Conservation (phyloP, 1,140 invertebrate genomes). For the Eulimnadia texana region DNA sequence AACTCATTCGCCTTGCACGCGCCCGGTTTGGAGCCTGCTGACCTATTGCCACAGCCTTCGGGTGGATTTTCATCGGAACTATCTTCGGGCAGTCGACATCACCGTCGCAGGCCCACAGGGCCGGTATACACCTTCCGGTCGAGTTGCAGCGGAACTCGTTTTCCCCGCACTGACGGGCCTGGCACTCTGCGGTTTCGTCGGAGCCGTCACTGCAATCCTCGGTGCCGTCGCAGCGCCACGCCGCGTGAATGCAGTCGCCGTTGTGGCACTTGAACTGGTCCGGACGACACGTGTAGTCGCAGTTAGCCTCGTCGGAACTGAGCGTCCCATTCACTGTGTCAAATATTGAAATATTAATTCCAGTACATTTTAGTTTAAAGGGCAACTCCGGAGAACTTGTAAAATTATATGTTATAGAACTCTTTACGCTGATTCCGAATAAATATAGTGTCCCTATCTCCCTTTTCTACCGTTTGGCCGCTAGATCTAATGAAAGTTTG, state of each 20-base stretch:
- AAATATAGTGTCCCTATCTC: no score
- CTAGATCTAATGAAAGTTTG: no score
- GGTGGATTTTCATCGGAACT: constrained; percentile 27
- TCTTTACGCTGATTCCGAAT: no score
- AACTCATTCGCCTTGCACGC: constrained; percentile 33
- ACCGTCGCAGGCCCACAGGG: constrained; percentile 56
- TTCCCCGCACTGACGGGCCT: constrained; percentile 31
- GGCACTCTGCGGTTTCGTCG: constrained; percentile 23
- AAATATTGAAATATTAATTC: no score
- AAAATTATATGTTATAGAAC: no score
- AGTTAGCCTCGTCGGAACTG: constrained; percentile 36
- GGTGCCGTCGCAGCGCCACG: constrained; percentile 39
- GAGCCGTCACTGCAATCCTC: constrained; percentile 45
- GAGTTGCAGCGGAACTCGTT: constrained; percentile 41
- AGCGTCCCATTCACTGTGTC: constrained; percentile 20
- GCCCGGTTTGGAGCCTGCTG: constrained; percentile 17
- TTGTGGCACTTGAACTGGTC: constrained; percentile 36
- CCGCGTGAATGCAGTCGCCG: constrained; percentile 34
- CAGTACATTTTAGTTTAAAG: no score
- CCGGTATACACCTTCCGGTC: constrained; percentile 55
- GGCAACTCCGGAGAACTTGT: no score
- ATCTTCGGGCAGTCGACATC: constrained; percentile 33
- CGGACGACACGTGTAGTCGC: constrained; percentile 27
- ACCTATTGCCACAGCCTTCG: constrained; percentile 7
- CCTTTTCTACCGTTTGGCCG: no score